Percentiles rank a stretch among this genome's conserved stretches.
phyloP scores from a whole-genome alignment of 2,113 vertebrate genomes.

The Antechinus stuartii region DNA sequence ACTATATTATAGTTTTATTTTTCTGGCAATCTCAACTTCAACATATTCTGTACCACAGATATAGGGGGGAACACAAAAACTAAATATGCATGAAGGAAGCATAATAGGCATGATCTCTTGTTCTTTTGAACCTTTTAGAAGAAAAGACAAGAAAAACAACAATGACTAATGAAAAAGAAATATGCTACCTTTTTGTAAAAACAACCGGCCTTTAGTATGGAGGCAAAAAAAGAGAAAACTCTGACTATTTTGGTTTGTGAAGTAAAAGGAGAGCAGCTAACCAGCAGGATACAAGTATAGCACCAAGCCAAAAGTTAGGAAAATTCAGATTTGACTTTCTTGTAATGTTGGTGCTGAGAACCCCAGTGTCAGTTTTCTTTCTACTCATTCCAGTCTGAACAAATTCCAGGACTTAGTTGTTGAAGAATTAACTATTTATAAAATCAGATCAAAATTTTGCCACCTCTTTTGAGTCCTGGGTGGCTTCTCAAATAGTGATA shows the following conservation, averaged over 20 bases:
- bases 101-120: not conserved
- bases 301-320: not conserved
- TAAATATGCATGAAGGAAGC: not conserved
- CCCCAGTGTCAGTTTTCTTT: not conserved
- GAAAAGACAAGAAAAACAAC: constrained; percentile 12
- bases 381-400: constrained; percentile 10
- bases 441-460: constrained; percentile 22
- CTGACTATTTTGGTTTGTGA: not conserved
- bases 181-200: not conserved
- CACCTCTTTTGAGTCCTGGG: not conserved
- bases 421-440: constrained; percentile 27
- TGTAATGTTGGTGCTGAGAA: not conserved
- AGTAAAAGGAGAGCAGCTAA: constrained; percentile 9
- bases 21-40: not conserved
- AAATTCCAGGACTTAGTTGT: constrained; percentile 34
- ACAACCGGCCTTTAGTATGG: not conserved
- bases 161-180: not conserved
- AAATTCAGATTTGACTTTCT: constrained; percentile 14
- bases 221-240: not conserved
- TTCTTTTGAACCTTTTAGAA: not conserved
- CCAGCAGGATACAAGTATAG: not conserved
- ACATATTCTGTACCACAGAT: not conserved
- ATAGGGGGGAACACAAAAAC: not conserved
- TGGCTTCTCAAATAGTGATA: not conserved
- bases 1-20: not conserved